Evolutionary conservation across 2,113 vertebrate genomes (phyloP), one percentile per base, ranked within the genome.

Genomic region (Scopus umbretta): DNA sequence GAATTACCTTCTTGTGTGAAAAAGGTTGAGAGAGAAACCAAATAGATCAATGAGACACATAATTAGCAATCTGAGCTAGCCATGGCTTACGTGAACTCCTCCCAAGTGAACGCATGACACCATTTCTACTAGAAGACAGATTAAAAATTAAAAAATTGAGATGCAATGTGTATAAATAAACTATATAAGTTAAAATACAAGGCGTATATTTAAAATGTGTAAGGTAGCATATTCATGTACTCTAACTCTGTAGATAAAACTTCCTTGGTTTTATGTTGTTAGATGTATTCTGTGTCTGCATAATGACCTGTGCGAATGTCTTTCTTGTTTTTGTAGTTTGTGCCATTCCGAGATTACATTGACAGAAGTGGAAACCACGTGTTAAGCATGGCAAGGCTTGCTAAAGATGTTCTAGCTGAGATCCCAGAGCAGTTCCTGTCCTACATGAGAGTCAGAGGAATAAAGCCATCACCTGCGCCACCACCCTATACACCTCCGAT

Each of bases 341-440:
- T 99, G 88, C 99, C 99, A 1, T 99, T 99, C 97, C 98, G 99
- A 47, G 99, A 99, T 96, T 99, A 99, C 89, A 98, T 99, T 32
- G 99, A 99, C 98, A 98, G 99, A 95, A 99, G 98, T 4, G 99
- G 99, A 75, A 99, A 99, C 97, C 99, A 99, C 81, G 98, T 99
- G 70, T 89, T 99, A 61, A 99, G 99, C 97, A 99, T 99, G 99
- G 99, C 99, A 50, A 98, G 99, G 55, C 97, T 99, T 72, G 99
- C 99, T 56, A 99, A 99, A 91, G 99, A 99, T 40, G 99, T 99
- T n/a, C 92, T 99, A 81, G 99, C 99, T 5, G 99, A 99, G 97
- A 99, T 99, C 86, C 99, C 99, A 0, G 99, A 99, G 96, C 99
- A 99, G 97, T 99, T 99, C 93, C 98, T 99, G 17, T 99, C 99